Percentiles rank a stretch among this genome's conserved stretches.
phyloP scores from a whole-genome alignment of 1,140 invertebrate species.

The Eumaeus atala region DNA sequence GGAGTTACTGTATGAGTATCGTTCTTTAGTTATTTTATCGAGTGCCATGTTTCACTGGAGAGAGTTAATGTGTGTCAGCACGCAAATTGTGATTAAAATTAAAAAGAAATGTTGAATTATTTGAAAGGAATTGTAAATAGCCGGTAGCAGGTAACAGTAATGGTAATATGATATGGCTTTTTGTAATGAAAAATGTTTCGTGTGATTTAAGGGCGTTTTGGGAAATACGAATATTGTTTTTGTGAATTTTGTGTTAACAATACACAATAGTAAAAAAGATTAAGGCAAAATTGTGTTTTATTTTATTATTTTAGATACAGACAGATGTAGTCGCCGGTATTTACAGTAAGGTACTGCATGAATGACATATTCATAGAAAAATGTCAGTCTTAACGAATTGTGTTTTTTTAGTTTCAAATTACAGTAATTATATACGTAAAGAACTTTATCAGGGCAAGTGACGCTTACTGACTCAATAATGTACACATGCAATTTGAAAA shows the following conservation, averaged over 20 bases:
- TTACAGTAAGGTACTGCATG: too few species aligned
- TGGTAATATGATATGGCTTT: constrained; percentile 17
- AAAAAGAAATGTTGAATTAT: constrained; percentile 49
- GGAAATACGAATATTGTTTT: constrained; percentile 7
- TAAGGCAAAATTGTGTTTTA: too few species aligned
- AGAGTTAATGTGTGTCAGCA: constrained; percentile 56
- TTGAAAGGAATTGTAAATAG: constrained; percentile 22
- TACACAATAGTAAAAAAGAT: too few species aligned
- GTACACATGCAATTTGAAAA: too few species aligned
- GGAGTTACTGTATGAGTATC: constrained; percentile 36
- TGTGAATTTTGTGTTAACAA: not conserved
- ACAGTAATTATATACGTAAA: too few species aligned
- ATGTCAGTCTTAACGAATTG: too few species aligned
- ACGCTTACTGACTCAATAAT: too few species aligned
- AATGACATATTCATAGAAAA: too few species aligned
- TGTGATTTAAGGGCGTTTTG: constrained; percentile 16
- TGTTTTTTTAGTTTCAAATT: too few species aligned
- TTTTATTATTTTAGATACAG: too few species aligned
- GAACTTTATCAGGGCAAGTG: too few species aligned
- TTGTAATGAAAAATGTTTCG: constrained; percentile 17
- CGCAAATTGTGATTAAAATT: constrained; percentile 61
- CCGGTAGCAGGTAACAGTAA: constrained; percentile 14
- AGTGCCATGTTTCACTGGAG: constrained; percentile 46
- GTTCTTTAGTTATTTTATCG: constrained; percentile 53
- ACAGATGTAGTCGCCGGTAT: too few species aligned